Conservation (phyloP, 92 coral and sea anemone genomes). For the Ricordea florida region DNA sequence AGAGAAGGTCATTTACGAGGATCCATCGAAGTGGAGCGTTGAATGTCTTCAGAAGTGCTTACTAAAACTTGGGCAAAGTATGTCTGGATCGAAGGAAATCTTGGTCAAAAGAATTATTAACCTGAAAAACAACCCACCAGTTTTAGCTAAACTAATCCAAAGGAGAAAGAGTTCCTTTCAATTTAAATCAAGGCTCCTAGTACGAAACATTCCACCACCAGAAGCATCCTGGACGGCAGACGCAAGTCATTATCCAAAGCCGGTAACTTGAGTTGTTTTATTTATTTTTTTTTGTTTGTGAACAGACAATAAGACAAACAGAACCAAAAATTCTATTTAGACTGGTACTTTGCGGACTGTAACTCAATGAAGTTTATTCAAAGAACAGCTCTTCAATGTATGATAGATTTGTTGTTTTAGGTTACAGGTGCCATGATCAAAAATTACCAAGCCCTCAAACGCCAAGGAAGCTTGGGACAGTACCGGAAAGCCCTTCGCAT, state of each 20-base stretch:
- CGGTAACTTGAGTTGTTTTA: conserved; percentile 4
- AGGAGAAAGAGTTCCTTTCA: neutral
- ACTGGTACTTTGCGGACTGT: neutral
- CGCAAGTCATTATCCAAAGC: conserved; percentile 35
- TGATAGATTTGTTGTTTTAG: conserved; percentile 1
- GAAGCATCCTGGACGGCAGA: conserved; percentile 46
- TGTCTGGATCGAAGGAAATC: conserved; percentile 30
- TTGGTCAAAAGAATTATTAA: conserved; percentile 25
- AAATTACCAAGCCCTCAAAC: conserved; percentile 44
- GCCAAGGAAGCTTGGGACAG: conserved; percentile 54
- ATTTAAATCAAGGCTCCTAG: conserved; percentile 19
- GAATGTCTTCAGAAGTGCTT: conserved; percentile 30
- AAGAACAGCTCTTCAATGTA: neutral
- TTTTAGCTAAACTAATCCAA: conserved; percentile 15
- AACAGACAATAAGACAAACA: neutral
- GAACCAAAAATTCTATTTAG: neutral
- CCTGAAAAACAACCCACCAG: conserved; percentile 14
- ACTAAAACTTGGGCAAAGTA: conserved; percentile 23
- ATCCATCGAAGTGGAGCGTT: conserved; percentile 29
- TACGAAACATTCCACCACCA: conserved; percentile 35
- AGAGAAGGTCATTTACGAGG: conserved; percentile 25
- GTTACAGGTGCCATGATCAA: conserved; percentile 39
- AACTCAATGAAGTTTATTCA: neutral
- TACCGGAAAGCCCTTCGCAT: conserved; percentile 56
- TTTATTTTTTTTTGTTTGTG: neutral